Percentiles rank a stretch among this genome's conserved stretches.
phyloP scores from a whole-genome alignment of 2,113 vertebrate genomes.

The Antennarius striatus region DNA sequence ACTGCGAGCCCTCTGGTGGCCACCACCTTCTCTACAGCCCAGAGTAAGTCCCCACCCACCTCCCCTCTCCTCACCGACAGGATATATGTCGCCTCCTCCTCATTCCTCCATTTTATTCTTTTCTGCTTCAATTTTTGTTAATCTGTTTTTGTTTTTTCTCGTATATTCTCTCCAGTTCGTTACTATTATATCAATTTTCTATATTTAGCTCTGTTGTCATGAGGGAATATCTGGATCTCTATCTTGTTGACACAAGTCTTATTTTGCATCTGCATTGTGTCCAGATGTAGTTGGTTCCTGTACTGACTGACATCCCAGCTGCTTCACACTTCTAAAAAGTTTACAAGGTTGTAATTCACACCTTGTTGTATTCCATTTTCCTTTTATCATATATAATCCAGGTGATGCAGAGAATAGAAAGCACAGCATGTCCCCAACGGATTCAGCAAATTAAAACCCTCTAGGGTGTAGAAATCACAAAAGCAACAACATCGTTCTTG shows the following conservation, averaged over 20 bases:
- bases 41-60: constrained; percentile 82
- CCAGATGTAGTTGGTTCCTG: background rate
- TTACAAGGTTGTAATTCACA: too few relatives aligned
- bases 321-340: background rate
- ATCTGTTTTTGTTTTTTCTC: constrained; percentile 32
- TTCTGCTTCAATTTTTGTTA: constrained; percentile 17
- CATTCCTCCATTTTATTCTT: constrained; percentile 44
- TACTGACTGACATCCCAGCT: constrained; percentile 1
- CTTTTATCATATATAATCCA: background rate
- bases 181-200: constrained; percentile 24
- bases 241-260: constrained; percentile 1
- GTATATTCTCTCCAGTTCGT: constrained; percentile 20
- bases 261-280: constrained; percentile 6
- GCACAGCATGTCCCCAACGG: background rate
- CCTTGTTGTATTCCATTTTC: background rate
- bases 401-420: background rate
- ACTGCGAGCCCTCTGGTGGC: constrained; percentile 87
- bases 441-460: background rate
- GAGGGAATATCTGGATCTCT: background rate
- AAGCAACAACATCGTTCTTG: constrained; percentile 9
- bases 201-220: constrained; percentile 22
- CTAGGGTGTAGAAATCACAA: background rate
- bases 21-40: constrained; percentile 84
- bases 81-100: constrained; percentile 35
- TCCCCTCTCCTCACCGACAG: constrained; percentile 33